Evolutionary conservation across 2,113 vertebrate genomes (phyloP), one percentile per base, ranked within the genome.

Genomic region (Cebus imitator): DNA sequence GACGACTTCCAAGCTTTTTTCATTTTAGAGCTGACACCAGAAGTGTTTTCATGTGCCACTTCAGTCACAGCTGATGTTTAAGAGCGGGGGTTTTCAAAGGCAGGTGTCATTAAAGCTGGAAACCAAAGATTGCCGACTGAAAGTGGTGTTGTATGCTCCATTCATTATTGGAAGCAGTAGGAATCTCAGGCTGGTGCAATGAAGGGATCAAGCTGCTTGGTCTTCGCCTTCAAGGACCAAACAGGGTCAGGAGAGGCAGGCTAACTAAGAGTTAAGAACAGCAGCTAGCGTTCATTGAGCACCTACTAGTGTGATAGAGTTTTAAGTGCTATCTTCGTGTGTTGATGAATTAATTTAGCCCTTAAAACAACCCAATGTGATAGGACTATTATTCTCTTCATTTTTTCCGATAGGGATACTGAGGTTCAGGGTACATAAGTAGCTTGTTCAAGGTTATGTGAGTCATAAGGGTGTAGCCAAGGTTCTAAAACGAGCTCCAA

Each of bases 121-220:
- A 92, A 45, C 4, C 6, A 75, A 52, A 70, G 58, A 61, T 25
- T 43, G 6, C 18, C 57, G 55, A 66, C 17, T 35, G 70, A 48
- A 58, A 16, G 43, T 35, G 58, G 18, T 70, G 48, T 14, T 4
- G 6, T 17, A 8, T 3, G 2, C 3, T 5, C 23, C 35, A 0
- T 2, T 20, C 17, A 20, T 27, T 40, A 11, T 25, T 45, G 81
- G 43, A 64, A 18, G 2, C 8, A 35, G 40, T 4, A 13, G 40
- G 35, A 14, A 3, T 52, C 72, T 55, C 50, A 48, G 25, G 43
- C 21, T 32, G 23, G 16, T 37, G 20, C 58, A 8, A 1, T 57
- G 20, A 27, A 27, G 61, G 32, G 5, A 32, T 58, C 48, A 10
- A 35, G 11, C 1, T 14, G 6, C 35, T 55, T 30, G 27, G 17